A percentile compares a stretch with the other conserved stretches of the same genome.
phyloP scores from a whole-genome alignment of 2,113 vertebrate genomes.

The Ophthalmolycus amberensis region DNA sequence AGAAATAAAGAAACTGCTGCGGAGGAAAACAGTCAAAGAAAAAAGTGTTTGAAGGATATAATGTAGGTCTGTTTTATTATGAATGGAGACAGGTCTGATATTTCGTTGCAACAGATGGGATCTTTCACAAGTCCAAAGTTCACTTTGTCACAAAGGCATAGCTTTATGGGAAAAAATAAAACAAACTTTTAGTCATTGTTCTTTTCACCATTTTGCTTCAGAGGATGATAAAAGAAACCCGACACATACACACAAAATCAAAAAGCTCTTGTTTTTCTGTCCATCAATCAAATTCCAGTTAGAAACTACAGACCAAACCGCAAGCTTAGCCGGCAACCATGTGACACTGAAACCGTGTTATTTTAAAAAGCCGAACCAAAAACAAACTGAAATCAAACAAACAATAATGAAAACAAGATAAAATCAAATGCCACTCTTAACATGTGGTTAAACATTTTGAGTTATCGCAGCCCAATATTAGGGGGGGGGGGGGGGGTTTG shows the following conservation, averaged over 20 bases:
- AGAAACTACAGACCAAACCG: constrained; percentile 73
- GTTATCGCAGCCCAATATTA: constrained; percentile 59
- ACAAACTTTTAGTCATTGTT: constrained; percentile 44
- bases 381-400: constrained; percentile 67
- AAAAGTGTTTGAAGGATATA: constrained; percentile 70
- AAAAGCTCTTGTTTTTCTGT: constrained; percentile 48
- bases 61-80: constrained; percentile 79
- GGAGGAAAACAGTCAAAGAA: constrained; percentile 53
- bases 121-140: constrained; percentile 73
- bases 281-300: constrained; percentile 78
- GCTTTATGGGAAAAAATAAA: constrained; percentile 64
- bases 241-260: constrained; percentile 67
- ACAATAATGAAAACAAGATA: constrained; percentile 54
- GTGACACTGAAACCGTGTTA: constrained; percentile 62
- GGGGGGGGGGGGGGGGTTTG: not conserved
- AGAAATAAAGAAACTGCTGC: constrained; percentile 36
- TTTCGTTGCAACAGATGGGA: constrained; percentile 75
- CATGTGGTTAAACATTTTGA: constrained; percentile 52
- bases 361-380: constrained; percentile 65
- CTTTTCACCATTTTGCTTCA: constrained; percentile 46
- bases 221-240: constrained; percentile 68
- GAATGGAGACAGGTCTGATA: constrained; percentile 72
- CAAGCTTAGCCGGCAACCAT: constrained; percentile 62
- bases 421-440: constrained; percentile 76
- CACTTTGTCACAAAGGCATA: constrained; percentile 67